phyloP scores from a whole-genome alignment of 2,113 vertebrate genomes.

The Diglossa brunneiventris region DNA sequence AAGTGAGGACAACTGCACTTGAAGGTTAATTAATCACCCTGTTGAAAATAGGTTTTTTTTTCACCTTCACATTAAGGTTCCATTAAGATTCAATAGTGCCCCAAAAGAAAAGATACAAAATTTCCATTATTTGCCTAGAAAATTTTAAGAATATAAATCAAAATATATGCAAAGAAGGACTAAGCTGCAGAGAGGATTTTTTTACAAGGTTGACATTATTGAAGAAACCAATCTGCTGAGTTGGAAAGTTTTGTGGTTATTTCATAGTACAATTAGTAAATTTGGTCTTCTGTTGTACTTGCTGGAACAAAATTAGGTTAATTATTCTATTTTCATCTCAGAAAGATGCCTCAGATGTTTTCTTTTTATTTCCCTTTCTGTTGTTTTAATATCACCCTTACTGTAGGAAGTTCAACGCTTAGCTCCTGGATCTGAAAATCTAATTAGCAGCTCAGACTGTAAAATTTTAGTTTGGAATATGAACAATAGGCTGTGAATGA shows the following conservation, averaged over 20 bases:
- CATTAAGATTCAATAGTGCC: not conserved
- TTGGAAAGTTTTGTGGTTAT: not conserved
- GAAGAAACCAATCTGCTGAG: not conserved
- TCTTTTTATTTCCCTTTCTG: not conserved
- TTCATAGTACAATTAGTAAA: not conserved
- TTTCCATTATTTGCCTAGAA: not conserved
- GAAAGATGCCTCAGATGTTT: not conserved
- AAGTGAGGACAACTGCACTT: not conserved
- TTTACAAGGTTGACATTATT: not conserved
- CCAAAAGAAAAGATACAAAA: not conserved
- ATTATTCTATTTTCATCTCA: not conserved
- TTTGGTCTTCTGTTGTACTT: not conserved
- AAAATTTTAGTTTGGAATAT: not conserved
- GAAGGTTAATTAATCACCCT: not conserved
- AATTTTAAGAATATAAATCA: not conserved
- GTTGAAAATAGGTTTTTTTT: not conserved
- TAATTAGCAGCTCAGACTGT: not conserved
- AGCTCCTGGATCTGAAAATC: not conserved
- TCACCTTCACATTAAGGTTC: not conserved
- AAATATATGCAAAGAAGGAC: not conserved
- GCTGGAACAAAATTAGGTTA: not conserved
- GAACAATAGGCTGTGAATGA: not conserved
- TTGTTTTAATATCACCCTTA: not conserved
- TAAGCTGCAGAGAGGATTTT: not conserved
- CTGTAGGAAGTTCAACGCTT: not conserved